Conservation (phyloP, 1,140 invertebrate species). For the Heterodera schachtii region DNA sequence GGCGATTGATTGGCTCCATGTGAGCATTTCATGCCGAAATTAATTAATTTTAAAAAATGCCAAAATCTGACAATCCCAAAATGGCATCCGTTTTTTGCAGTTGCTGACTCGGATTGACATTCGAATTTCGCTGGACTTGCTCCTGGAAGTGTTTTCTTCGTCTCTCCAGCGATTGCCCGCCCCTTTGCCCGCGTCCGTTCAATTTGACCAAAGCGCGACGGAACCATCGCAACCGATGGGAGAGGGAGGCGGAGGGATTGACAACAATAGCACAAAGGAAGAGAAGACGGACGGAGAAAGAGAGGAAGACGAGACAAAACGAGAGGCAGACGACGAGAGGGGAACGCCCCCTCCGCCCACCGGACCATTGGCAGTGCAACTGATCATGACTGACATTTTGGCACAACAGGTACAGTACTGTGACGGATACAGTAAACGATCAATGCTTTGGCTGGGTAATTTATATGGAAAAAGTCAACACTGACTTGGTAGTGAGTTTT, state of each 20-base stretch:
- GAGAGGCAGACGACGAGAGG: background rate
- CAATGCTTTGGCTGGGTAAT: too few relatives aligned
- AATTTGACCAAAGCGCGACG: background rate
- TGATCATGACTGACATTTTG: constrained; percentile 91
- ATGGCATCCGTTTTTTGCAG: constrained; percentile 66
- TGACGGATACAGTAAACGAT: too few relatives aligned
- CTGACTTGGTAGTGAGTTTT: too few relatives aligned
- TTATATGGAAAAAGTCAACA: too few relatives aligned
- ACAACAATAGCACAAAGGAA: constrained; percentile 5
- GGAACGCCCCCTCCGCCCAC: constrained; percentile 19
- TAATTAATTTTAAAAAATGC: background rate
- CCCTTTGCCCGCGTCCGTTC: constrained; percentile 67
- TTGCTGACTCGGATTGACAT: constrained; percentile 85
- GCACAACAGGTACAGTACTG: constrained; percentile 78
- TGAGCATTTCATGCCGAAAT: constrained; percentile 62
- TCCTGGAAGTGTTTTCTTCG: constrained; percentile 80
- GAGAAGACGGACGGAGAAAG: background rate
- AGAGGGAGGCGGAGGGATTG: background rate
- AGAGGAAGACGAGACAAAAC: background rate
- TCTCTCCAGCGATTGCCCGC: constrained; percentile 9
- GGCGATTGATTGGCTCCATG: constrained; percentile 91
- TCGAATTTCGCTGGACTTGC: constrained; percentile 79
- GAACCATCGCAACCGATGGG: background rate
- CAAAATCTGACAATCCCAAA: background rate
- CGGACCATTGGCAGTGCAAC: constrained; percentile 77